A percentile compares a stretch with the other conserved stretches of the same genome.
These are phyloP conservation scores for Cheilinus undulatus DNA, from an alignment of 2,113 vertebrate genomes.

Conservation along the genomic window DNA sequence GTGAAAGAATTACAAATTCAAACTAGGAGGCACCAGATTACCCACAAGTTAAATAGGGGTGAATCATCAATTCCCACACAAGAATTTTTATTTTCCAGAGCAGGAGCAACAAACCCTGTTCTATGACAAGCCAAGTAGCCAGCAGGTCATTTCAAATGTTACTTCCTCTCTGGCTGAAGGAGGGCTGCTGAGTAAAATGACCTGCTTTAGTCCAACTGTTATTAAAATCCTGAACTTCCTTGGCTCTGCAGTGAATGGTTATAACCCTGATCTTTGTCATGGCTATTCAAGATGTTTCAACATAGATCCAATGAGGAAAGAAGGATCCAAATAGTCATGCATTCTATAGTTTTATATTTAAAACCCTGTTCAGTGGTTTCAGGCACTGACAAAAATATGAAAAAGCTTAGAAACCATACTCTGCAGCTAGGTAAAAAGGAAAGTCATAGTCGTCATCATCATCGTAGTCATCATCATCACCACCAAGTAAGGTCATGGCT, in stretches of 20 bases:
- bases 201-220: not conserved
- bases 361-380: constrained; percentile 12
- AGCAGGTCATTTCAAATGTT: constrained; percentile 4
- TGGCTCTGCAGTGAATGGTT: not conserved
- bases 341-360: not conserved
- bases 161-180: constrained; percentile 10
- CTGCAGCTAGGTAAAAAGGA: constrained; percentile 41
- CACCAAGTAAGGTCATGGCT: constrained; percentile 68
- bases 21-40: not conserved
- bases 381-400: constrained; percentile 19
- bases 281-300: constrained; percentile 2
- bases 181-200: not conserved
- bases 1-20: not conserved
- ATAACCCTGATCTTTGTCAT: not conserved
- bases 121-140: not conserved
- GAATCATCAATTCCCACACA: not conserved
- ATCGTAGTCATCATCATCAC: not conserved
- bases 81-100: not conserved
- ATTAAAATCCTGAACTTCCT: constrained; percentile 5
- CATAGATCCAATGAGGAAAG: constrained; percentile 6
- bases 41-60: constrained; percentile 1
- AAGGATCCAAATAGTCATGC: constrained; percentile 11
- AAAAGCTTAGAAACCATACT: constrained; percentile 37
- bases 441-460: constrained; percentile 21
- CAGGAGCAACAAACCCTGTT: constrained; percentile 5